Evolutionary conservation across 2,113 vertebrate species (phyloP).

Genomic region (Morone chrysops): DNA sequence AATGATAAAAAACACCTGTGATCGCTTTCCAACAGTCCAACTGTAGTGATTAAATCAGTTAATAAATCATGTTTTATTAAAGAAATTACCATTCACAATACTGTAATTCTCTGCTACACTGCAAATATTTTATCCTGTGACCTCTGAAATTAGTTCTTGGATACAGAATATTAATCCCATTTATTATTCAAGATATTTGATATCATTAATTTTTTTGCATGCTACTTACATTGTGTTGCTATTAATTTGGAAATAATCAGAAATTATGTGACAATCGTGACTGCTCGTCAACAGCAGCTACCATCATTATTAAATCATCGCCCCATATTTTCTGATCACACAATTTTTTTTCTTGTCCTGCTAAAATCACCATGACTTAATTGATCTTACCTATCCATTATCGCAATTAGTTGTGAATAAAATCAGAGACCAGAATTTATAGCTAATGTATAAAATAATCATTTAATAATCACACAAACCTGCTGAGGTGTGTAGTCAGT

Average conservation of each 20-base stretch:
- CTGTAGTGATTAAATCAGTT: conserved; percentile 11
- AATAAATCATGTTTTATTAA: conserved; percentile 20
- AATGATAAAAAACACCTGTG: background rate
- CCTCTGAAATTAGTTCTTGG: conserved; percentile 7
- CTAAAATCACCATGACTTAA: conserved; percentile 1
- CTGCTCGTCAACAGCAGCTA: background rate
- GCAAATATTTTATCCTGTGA: conserved; percentile 16
- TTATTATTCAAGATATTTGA: conserved; percentile 11
- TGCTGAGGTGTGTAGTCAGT: conserved; percentile 56
- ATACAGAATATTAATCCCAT: background rate
- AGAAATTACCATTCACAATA: conserved; percentile 17
- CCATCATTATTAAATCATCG: background rate
- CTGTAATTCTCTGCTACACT: background rate
- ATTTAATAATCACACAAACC: conserved; percentile 47
- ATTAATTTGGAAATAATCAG: background rate
- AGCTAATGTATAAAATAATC: conserved; percentile 39
- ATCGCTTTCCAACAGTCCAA: background rate
- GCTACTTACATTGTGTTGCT: background rate
- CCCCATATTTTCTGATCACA: background rate
- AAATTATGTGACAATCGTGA: background rate
- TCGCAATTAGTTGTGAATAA: conserved; percentile 31
- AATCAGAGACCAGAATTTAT: conserved; percentile 22
- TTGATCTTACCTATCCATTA: conserved; percentile 5
- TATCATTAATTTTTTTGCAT: background rate
- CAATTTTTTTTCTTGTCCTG: background rate